Base-by-base conservation (phyloP, 2,888 invertebrate genomes). In the Agrilus cyanescens region DNA sequence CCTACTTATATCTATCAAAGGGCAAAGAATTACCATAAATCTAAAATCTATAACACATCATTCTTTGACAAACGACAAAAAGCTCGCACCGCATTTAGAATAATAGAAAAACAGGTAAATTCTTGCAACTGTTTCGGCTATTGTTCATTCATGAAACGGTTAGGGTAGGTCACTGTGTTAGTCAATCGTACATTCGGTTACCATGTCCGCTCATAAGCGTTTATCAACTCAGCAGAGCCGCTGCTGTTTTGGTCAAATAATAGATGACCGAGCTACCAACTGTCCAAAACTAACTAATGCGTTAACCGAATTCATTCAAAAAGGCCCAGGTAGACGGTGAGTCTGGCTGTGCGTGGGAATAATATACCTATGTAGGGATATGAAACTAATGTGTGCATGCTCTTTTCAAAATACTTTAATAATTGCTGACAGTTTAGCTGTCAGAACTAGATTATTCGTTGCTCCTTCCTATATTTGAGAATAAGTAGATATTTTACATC, bases 181-280 rank as follows among this genome's bases (percentile, higher is more conserved):
- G 43, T 53, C 60, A 58, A 45, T 29, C 34, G 47, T 53, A 39
- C 43, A 37, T 30, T 53, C 44, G 41, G 3, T 25, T 37, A 31
- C 25, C 44, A 32, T 34, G 41, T 18, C 37, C 39, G 43, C 41
- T 41, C 40, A 37, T 32, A 50, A 32, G 32, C 38, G 45, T 20
- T 44, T 30, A 32, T 20, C 32, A 40, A 45, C 33, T 46, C 39
- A 41, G 36, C 41, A 54, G 60, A 53, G 37, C 57, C 45, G 51
- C 54, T 60, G 57, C 46, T 63, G 61, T 62, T 63, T 60, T 61
- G 63, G 61, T 61, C 60, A 61, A 59, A 61, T 62, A 61, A 62
- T 60, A 58, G 58, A 62, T 62, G 57, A 58, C 51, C 56, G 47
- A 44, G 60, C 60, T 61, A 61, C 60, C 61, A 58, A 61, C 60